A percentile compares a stretch with the other conserved stretches of the same genome.
Evolutionary conservation across 2,888 invertebrate genomes (phyloP).

Genomic region (Lithophane leautieri): DNA sequence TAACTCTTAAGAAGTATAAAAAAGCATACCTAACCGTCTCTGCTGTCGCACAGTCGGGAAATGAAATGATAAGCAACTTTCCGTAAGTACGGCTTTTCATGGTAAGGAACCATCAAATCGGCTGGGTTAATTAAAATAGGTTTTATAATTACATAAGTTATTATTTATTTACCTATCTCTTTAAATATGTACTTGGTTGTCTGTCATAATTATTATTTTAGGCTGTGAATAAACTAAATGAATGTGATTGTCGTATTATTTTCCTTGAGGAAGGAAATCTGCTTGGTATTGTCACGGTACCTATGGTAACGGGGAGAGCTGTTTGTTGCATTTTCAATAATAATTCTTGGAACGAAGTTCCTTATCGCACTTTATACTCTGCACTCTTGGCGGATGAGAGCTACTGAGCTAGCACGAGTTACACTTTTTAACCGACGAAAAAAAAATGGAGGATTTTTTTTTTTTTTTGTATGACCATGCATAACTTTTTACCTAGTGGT

Average conservation of each 20-base stretch:
- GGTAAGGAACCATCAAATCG: background rate
- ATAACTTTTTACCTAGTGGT: no score
- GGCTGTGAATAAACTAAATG: constrained; percentile 68
- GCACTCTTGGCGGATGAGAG: background rate
- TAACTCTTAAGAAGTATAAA: background rate
- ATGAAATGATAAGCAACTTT: background rate
- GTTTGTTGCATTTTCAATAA: constrained; percentile 14
- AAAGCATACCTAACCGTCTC: no score
- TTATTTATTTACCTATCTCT: constrained; percentile 43
- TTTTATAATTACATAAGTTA: background rate
- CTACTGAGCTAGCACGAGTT: background rate
- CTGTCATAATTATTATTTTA: constrained; percentile 54
- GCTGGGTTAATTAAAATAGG: background rate
- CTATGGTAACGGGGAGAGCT: background rate
- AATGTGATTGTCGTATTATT: constrained; percentile 49
- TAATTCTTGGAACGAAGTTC: background rate
- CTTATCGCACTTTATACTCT: no score
- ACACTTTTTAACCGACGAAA: no score
- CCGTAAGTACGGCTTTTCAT: no score
- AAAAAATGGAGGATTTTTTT: no score
- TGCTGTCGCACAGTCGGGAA: no score
- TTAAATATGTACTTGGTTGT: constrained; percentile 10
- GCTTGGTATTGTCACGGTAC: background rate
- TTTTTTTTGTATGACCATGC: no score
- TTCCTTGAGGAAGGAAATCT: constrained; percentile 54